These are phyloP conservation scores for Myrmecobius fasciatus DNA, from an alignment of 2,113 vertebrate genomes.

Conservation along the genomic window DNA sequence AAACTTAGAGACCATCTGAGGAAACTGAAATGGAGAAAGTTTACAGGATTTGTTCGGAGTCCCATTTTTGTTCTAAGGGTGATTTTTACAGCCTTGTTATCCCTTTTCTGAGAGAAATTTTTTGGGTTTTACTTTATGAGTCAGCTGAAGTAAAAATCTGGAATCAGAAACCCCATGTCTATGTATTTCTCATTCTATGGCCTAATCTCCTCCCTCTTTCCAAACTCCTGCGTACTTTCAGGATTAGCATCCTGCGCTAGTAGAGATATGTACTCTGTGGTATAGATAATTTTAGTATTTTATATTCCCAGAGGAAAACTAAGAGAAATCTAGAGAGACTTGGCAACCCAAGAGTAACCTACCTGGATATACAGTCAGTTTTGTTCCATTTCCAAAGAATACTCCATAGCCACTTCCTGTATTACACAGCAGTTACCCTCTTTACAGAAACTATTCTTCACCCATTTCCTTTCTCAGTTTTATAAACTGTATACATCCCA, in stretches of 20 bases:
- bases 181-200: not conserved
- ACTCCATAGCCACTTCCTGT: not conserved
- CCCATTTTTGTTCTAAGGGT: not conserved
- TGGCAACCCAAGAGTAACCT: not conserved
- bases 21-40: not conserved
- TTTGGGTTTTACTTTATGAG: conserved; percentile 35
- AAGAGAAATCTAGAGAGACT: not conserved
- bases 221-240: not conserved
- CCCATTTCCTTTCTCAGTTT: conserved; percentile 12
- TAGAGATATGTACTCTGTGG: not conserved
- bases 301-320: not conserved
- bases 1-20: not conserved
- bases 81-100: not conserved
- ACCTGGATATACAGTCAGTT: conserved; percentile 61
- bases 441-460: not conserved
- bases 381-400: conserved; percentile 61
- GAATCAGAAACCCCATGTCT: not conserved
- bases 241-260: not conserved
- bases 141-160: conserved; percentile 11
- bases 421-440: conserved; percentile 35
- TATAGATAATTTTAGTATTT: not conserved
- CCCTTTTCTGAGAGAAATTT: not conserved
- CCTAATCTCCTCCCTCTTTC: not conserved
- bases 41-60: not conserved
- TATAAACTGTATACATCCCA: not conserved